A percentile compares a stretch with the other conserved stretches of the same genome.
These are phyloP conservation scores for Epicauta chinensis DNA, from an alignment of 1,140 invertebrate species.

Conservation along the genomic window DNA sequence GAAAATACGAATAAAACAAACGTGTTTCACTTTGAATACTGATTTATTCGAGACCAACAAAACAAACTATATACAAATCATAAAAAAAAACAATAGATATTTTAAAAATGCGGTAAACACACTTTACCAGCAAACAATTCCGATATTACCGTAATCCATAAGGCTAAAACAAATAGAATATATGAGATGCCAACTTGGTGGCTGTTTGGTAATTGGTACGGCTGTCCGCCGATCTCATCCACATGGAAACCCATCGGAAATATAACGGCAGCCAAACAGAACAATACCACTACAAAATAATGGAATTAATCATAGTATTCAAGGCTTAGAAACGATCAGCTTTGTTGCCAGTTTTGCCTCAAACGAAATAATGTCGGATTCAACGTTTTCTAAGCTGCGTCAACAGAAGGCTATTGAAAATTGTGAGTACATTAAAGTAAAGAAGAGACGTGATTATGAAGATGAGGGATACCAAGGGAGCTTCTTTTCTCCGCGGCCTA, in stretches of 20 bases:
- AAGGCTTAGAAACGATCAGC: too few species aligned
- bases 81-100: background rate
- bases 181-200: constrained; percentile 95
- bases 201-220: constrained; percentile 91
- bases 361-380: too few species aligned
- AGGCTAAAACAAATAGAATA: constrained; percentile 87
- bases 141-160: constrained; percentile 95
- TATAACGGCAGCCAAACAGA: constrained; percentile 90
- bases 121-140: constrained; percentile 97
- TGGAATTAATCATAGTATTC: background rate
- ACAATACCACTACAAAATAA: constrained; percentile 80
- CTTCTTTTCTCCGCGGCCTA: too few species aligned
- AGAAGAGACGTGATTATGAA: too few species aligned
- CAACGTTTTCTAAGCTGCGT: too few species aligned
- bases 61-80: constrained; percentile 4
- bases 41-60: background rate
- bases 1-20: too few species aligned
- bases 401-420: too few species aligned
- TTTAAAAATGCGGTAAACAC: constrained; percentile 84
- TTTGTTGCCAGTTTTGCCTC: too few species aligned
- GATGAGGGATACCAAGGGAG: too few species aligned
- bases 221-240: constrained; percentile 90
- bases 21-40: too few species aligned
- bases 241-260: constrained; percentile 95
- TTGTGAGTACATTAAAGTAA: too few species aligned